A percentile compares a stretch with the other conserved stretches of the same genome.
phyloP scores from a whole-genome alignment of 1,140 invertebrate species.

The Trachelipus rathkii region DNA sequence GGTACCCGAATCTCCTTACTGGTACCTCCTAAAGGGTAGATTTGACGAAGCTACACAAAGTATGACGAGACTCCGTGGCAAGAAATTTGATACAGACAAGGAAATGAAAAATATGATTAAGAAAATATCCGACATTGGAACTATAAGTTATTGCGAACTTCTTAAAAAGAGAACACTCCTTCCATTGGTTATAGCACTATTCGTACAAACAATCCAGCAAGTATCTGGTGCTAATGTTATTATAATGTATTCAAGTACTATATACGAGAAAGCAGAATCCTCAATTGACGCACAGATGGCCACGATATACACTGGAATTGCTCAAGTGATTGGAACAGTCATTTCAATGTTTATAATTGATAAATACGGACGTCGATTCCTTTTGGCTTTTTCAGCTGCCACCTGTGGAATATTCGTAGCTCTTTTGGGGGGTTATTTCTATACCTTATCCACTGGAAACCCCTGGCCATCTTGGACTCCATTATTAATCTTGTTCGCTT shows the following conservation, averaged over 20 bases:
- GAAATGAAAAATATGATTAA: slow-evolving; percentile 27
- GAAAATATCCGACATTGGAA: slow-evolving; percentile 30
- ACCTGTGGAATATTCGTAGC: not conserved
- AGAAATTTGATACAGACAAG: slow-evolving; percentile 18
- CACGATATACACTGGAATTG: slow-evolving; percentile 26
- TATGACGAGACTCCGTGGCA: slow-evolving; percentile 27
- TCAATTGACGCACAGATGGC: slow-evolving; percentile 21
- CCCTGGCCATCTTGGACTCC: slow-evolving; percentile 33
- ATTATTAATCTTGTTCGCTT: slow-evolving; percentile 21
- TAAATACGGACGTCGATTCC: slow-evolving; percentile 23
- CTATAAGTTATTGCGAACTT: slow-evolving; percentile 24
- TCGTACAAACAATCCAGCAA: slow-evolving; percentile 36
- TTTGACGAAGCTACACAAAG: slow-evolving; percentile 14
- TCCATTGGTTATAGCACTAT: slow-evolving; percentile 31
- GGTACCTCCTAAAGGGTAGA: slow-evolving; percentile 28
- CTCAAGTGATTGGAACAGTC: slow-evolving; percentile 27
- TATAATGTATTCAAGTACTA: slow-evolving; percentile 35
- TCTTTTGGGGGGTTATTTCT: not conserved
- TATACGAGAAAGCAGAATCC: slow-evolving; percentile 28
- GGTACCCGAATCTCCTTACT: slow-evolving; percentile 34
- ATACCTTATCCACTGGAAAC: not conserved
- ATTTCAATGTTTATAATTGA: slow-evolving; percentile 29
- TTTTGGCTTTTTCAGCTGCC: slow-evolving; percentile 3
- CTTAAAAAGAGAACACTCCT: slow-evolving; percentile 26
- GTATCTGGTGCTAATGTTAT: slow-evolving; percentile 30